phyloP scores from a whole-genome alignment of 2,888 invertebrate genomes.

The Diaperis boleti region DNA sequence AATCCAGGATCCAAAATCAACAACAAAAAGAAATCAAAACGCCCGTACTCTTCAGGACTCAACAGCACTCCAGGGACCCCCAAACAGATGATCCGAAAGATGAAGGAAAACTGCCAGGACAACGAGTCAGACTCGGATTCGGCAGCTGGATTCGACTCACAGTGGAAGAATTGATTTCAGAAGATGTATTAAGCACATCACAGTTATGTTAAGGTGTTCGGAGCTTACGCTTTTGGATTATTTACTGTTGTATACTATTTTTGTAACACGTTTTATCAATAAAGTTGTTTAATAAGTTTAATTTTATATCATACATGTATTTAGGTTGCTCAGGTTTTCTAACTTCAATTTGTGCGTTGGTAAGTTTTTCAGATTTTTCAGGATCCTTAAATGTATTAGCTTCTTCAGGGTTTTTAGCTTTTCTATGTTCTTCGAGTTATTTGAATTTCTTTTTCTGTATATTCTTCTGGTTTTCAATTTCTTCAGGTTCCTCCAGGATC shows the following conservation, averaged over 20 bases:
- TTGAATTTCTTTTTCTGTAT: no score
- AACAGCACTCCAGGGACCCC: slow-evolving; percentile 79
- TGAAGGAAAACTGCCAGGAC: slow-evolving; percentile 48
- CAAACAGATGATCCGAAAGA: slow-evolving; percentile 69
- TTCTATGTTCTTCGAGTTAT: no score
- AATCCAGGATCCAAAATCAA: slow-evolving; percentile 82
- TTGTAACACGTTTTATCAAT: slow-evolving; percentile 1
- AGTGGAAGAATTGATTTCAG: slow-evolving; percentile 70
- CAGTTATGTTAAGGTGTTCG: slow-evolving; percentile 8
- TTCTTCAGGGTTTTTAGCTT: no score
- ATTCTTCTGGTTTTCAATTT: no score
- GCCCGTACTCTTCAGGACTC: slow-evolving; percentile 68
- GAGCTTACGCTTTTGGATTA: slow-evolving; percentile 6
- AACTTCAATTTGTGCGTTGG: no score
- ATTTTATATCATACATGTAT: no score
- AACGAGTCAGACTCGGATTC: slow-evolving; percentile 88
- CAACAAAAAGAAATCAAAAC: slow-evolving; percentile 75
- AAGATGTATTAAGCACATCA: slow-evolving; percentile 19
- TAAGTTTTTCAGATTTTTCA: no score
- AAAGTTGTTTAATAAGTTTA: no score
- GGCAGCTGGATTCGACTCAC: slow-evolving; percentile 87
- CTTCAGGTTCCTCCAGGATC: no score
- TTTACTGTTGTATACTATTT: neutral
- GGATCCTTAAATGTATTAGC: no score
- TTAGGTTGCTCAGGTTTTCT: no score